Percentiles rank a stretch among this genome's conserved stretches.
Conservation (phyloP, 2,888 invertebrate species). For the Leistus spinibarbis region DNA sequence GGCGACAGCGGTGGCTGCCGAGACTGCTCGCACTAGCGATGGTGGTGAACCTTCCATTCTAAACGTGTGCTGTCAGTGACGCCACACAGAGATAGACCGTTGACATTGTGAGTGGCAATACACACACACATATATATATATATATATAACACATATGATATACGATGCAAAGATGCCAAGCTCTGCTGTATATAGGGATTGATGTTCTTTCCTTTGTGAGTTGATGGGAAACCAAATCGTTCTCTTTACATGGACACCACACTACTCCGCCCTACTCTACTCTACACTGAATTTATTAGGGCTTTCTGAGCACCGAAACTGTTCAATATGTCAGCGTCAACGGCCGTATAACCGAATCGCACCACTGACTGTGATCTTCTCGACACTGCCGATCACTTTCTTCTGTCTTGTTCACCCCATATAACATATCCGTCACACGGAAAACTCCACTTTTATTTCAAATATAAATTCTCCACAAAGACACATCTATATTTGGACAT, state of each 20-base stretch:
- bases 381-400: constrained; percentile 24
- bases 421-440: neutral
- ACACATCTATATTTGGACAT: neutral
- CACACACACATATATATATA: neutral
- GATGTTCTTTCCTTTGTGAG: constrained; percentile 33
- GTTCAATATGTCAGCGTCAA: constrained; percentile 41
- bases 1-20: neutral
- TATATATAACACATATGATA: neutral
- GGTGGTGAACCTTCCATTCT: neutral
- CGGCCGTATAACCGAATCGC: constrained; percentile 32
- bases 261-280: neutral
- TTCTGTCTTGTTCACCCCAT: neutral
- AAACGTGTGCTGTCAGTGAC: constrained; percentile 1
- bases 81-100: neutral
- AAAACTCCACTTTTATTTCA: neutral
- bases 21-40: neutral
- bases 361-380: constrained; percentile 15
- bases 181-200: constrained; percentile 18
- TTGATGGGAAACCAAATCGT: constrained; percentile 38
- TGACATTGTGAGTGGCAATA: neutral
- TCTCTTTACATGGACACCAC: constrained; percentile 10
- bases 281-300: constrained; percentile 46
- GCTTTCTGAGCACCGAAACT: constrained; percentile 49
- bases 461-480: neutral
- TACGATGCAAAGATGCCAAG: neutral